Evolutionary conservation across 2,888 invertebrate species (phyloP).

Genomic region (Neoaliturus tenellus): DNA sequence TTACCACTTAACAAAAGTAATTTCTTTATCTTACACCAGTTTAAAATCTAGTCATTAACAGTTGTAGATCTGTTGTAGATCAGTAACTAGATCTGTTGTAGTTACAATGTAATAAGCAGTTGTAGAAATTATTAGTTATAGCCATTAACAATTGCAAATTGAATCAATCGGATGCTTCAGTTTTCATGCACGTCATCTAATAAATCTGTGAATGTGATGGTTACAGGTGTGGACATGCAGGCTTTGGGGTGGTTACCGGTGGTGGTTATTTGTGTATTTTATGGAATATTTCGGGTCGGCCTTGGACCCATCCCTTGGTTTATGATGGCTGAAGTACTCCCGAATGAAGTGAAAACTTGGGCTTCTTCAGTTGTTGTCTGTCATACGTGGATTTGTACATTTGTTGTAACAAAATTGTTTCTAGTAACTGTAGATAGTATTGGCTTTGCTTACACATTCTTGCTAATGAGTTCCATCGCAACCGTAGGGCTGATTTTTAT

Average conservation of each 20-base stretch:
- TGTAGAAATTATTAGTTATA: too few relatives aligned
- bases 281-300: conserved; percentile 71
- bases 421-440: conserved; percentile 75
- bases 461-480: conserved; percentile 59
- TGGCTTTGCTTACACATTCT: conserved; percentile 60
- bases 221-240: conserved; percentile 58
- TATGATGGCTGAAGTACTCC: conserved; percentile 72
- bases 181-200: too few relatives aligned
- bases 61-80: too few relatives aligned
- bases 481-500: conserved; percentile 62
- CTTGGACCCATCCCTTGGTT: conserved; percentile 73
- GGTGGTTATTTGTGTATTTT: conserved; percentile 69
- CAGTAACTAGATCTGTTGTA: too few relatives aligned
- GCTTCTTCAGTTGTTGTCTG: conserved; percentile 72
- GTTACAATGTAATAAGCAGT: too few relatives aligned
- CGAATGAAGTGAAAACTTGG: conserved; percentile 70
- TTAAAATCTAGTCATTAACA: too few relatives aligned
- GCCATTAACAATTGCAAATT: too few relatives aligned
- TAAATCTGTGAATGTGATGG: conserved; percentile 4
- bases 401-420: conserved; percentile 73
- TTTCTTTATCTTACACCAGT: too few relatives aligned
- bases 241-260: conserved; percentile 70
- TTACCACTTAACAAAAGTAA: too few relatives aligned
- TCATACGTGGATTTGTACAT: conserved; percentile 70
- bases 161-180: too few relatives aligned